A percentile compares a stretch with the other conserved stretches of the same genome.
Evolutionary conservation across 2,888 invertebrate genomes (phyloP).

Genomic region (Lutraria lutraria): DNA sequence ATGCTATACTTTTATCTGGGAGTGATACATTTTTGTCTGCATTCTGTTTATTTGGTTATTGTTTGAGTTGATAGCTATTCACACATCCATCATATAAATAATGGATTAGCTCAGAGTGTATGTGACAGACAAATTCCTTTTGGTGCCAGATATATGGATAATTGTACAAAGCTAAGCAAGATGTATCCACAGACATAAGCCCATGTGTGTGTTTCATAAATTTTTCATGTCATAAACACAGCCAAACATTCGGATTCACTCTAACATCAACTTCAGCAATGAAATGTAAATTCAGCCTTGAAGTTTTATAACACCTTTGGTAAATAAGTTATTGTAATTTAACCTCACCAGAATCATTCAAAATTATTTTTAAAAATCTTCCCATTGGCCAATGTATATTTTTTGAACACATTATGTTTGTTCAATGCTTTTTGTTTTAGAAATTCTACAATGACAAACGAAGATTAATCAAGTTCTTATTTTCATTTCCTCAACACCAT

Average conservation of each 20-base stretch:
- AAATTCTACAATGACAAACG: too few species aligned
- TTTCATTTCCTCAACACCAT: too few species aligned
- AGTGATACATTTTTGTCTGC: background rate
- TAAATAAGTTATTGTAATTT: background rate
- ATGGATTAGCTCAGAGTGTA: background rate
- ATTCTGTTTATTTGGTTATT: background rate
- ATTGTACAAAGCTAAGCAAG: background rate
- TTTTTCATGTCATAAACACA: constrained; percentile 12
- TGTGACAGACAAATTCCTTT: constrained; percentile 12
- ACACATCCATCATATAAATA: constrained; percentile 2
- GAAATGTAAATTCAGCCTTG: background rate
- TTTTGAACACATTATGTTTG: too few species aligned
- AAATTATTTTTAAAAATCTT: too few species aligned
- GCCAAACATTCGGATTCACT: background rate
- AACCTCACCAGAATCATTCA: background rate
- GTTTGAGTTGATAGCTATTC: constrained; percentile 19
- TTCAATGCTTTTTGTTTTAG: too few species aligned
- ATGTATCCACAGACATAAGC: background rate
- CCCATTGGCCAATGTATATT: too few species aligned
- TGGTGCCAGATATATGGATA: background rate
- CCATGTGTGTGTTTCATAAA: constrained; percentile 15
- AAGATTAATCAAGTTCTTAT: too few species aligned
- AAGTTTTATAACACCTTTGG: background rate
- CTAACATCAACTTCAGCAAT: background rate
- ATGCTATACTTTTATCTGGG: background rate